Conservation (phyloP, 2,888 invertebrate species). For the Melolontha melolontha region DNA sequence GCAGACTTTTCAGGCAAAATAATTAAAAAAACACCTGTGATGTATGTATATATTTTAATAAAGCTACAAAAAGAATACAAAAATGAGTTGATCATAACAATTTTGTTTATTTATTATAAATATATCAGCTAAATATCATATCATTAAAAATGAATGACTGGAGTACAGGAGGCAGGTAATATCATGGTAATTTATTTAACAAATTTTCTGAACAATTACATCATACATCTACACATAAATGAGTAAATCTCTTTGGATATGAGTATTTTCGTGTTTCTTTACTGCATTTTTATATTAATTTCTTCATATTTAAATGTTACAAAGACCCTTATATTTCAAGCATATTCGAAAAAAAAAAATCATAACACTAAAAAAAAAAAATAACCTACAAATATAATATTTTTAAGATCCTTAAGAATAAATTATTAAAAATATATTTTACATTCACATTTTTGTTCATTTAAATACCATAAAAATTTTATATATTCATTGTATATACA, state of each 20-base stretch:
- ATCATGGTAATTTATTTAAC: constrained; percentile 14
- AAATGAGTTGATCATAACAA: too few relatives aligned
- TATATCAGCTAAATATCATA: constrained; percentile 33
- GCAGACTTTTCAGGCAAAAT: background rate
- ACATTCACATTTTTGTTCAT: constrained; percentile 28
- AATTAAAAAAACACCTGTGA: constrained; percentile 6
- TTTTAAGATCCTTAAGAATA: constrained; percentile 33
- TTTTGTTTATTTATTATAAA: too few relatives aligned
- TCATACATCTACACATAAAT: constrained; percentile 28
- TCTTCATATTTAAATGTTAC: constrained; percentile 4
- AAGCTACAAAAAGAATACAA: constrained; percentile 35
- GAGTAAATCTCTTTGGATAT: constrained; percentile 34
- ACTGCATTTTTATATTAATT: background rate
- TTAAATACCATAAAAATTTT: constrained; percentile 32
- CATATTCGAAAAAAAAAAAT: constrained; percentile 8
- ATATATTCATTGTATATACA: constrained; percentile 32
- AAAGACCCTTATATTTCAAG: background rate
- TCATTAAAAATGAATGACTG: constrained; percentile 20
- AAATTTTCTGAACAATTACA: constrained; percentile 21
- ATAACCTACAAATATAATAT: constrained; percentile 31
- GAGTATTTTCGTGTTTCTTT: constrained; percentile 29
- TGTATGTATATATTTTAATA: constrained; percentile 33
- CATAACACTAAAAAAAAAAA: constrained; percentile 30
- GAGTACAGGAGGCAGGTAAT: constrained; percentile 9
- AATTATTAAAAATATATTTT: constrained; percentile 43